Evolutionary conservation across 2,797 vertebrate species (phyloP).

Genomic region (Melanotaenia nigrans): DNA sequence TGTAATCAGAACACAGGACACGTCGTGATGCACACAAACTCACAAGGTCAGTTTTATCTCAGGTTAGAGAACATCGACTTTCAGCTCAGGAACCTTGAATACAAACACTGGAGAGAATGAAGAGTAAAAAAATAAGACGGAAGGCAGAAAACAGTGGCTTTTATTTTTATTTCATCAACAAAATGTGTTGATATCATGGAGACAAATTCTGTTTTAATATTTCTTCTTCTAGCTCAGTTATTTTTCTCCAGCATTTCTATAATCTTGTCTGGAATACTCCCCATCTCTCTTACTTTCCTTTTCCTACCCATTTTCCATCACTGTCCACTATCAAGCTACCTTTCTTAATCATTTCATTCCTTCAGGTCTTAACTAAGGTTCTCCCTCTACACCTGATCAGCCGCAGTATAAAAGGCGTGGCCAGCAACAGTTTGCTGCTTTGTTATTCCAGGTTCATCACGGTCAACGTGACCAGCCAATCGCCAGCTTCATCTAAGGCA

Average conservation of each 20-base stretch:
- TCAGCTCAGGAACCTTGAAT: constrained; percentile 23
- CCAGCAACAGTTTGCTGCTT: not conserved
- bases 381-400: not conserved
- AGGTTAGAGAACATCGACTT: constrained; percentile 27
- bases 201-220: not conserved
- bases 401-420: not conserved
- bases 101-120: constrained; percentile 8
- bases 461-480: not conserved
- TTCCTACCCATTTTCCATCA: not conserved
- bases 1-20: constrained; percentile 43
- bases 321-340: not conserved
- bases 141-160: not conserved
- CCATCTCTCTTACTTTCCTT: no score
- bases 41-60: constrained; percentile 51
- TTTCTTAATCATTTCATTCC: not conserved
- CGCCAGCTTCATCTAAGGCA: not conserved
- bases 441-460: not conserved
- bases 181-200: not conserved
- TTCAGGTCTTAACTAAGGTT: not conserved
- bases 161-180: constrained; percentile 1
- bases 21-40: constrained; percentile 27
- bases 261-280: no score
- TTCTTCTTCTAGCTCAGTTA: not conserved
- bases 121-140: not conserved
- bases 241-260: no score